Percentiles rank a stretch among this genome's conserved stretches.
Conservation (phyloP, 2,888 invertebrate species). For the Galerucella nymphaeae region DNA sequence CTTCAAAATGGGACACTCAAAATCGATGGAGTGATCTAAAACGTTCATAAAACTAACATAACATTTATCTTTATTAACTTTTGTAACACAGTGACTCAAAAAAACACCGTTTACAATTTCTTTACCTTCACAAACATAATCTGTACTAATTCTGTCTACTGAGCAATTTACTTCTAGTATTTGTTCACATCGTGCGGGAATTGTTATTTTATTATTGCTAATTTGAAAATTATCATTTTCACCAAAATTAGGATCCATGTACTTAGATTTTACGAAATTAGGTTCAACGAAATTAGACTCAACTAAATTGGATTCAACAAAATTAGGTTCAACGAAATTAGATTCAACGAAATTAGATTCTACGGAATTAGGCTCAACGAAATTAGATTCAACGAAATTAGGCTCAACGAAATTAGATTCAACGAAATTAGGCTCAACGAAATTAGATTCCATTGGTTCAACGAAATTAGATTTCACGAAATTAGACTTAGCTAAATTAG, state of each 20-base stretch:
- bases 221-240: not conserved
- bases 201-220: not conserved
- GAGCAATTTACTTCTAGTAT: too few species aligned
- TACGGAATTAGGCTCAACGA: too few species aligned
- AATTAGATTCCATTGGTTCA: too few species aligned
- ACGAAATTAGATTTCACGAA: too few species aligned
- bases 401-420: too few species aligned
- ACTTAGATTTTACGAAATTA: not conserved
- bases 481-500: not conserved
- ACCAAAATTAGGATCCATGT: not conserved
- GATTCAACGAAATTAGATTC: not conserved
- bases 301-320: not conserved
- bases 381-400: too few species aligned
- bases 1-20: too few species aligned
- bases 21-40: not conserved
- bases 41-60: not conserved
- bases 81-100: not conserved
- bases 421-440: too few species aligned
- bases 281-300: not conserved
- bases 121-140: too few species aligned
- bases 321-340: not conserved
- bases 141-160: too few species aligned
- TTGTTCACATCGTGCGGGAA: too few species aligned
- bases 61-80: not conserved
- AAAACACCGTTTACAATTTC: slow-evolving; percentile 5